Evolutionary conservation across 2,113 vertebrate genomes (phyloP).

Genomic region (Strix aluco): DNA sequence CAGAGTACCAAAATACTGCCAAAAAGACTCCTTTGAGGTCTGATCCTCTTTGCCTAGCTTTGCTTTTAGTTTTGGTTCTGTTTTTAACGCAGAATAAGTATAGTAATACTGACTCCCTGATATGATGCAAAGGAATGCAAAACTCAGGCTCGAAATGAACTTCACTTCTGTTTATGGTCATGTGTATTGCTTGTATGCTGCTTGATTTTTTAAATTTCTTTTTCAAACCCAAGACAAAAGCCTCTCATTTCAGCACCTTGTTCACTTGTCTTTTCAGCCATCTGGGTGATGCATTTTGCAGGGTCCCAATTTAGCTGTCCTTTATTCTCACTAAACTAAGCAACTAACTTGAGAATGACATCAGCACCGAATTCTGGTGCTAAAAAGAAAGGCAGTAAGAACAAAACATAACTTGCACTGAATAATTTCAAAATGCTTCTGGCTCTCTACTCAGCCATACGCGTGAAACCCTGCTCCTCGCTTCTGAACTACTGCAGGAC

Average conservation of each 20-base stretch:
- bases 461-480: background rate
- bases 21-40: background rate
- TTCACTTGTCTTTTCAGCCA: conserved; percentile 31
- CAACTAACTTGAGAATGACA: conserved; percentile 7
- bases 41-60: background rate
- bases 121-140: background rate
- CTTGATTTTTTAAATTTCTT: background rate
- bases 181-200: background rate
- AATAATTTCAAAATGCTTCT: background rate
- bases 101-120: background rate
- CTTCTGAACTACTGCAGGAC: background rate
- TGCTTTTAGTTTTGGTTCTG: background rate
- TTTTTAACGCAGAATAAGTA: background rate
- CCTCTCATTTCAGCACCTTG: conserved; percentile 26
- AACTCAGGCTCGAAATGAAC: background rate
- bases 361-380: conserved; percentile 15
- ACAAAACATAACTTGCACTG: background rate
- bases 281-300: conserved; percentile 35
- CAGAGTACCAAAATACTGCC: rapidly evolving
- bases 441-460: background rate
- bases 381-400: conserved; percentile 34
- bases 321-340: conserved; percentile 46
- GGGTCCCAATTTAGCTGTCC: conserved; percentile 38
- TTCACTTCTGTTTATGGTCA: background rate
- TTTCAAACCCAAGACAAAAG: conserved; percentile 41